Evolutionary conservation across 2,888 invertebrate species (phyloP).

Genomic region (Tenthredo scrophulariae): DNA sequence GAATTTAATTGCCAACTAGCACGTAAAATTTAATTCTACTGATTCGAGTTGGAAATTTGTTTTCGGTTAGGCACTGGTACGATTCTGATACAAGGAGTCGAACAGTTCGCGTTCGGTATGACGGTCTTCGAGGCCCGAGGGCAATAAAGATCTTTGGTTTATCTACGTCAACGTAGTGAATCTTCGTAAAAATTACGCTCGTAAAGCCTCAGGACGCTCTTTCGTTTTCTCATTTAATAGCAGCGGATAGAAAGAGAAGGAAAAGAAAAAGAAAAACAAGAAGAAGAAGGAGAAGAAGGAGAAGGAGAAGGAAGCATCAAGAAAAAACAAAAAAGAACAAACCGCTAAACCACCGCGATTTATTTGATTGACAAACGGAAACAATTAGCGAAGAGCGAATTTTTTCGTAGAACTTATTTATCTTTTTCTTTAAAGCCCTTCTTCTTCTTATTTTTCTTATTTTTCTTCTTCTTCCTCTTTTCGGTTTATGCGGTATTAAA

Average conservation of each 20-base stretch:
- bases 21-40: slow-evolving; percentile 29
- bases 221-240: slow-evolving; percentile 32
- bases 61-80: neutral
- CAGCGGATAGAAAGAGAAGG: neutral
- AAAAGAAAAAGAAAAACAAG: neutral
- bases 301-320: neutral
- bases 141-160: slow-evolving; percentile 48
- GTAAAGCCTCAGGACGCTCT: slow-evolving; percentile 21
- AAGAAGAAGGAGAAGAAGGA: neutral
- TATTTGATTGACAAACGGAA: slow-evolving; percentile 29
- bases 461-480: neutral
- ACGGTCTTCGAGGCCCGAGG: slow-evolving; percentile 9
- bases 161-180: slow-evolving; percentile 35
- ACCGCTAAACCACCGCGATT: neutral
- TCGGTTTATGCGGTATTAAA: neutral
- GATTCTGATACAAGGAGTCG: neutral
- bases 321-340: neutral
- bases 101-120: neutral
- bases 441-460: neutral
- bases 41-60: slow-evolving; percentile 19
- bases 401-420: neutral
- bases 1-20: slow-evolving; percentile 34
- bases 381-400: neutral
- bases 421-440: neutral
- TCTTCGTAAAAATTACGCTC: slow-evolving; percentile 42